phyloP scores from a whole-genome alignment of 2,113 vertebrate genomes.

The Octodon degus region DNA sequence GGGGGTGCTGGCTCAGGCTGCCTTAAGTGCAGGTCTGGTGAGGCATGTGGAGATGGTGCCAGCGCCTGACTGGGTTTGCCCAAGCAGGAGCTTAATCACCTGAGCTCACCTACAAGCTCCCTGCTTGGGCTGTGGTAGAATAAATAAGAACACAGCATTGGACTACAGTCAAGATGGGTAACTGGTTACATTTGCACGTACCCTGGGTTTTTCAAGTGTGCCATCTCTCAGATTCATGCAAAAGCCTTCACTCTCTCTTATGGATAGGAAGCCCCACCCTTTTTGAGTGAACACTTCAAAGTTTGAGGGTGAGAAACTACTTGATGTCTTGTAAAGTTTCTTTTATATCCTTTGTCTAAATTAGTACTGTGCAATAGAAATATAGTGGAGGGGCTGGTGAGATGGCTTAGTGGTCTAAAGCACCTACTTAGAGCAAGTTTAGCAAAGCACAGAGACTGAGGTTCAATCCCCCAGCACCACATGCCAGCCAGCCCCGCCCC shows the following conservation, averaged over 20 bases:
- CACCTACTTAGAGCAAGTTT: too few species aligned
- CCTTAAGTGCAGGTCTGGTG: too few species aligned
- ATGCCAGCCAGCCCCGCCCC: too few species aligned
- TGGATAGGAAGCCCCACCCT: neutral
- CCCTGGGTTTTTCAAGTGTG: neutral
- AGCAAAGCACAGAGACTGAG: too few species aligned
- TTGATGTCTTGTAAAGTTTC: neutral
- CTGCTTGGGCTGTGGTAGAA: neutral
- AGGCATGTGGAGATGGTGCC: too few species aligned
- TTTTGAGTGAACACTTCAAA: neutral
- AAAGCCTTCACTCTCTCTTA: neutral
- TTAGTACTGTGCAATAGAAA: neutral
- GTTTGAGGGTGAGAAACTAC: neutral
- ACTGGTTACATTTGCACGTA: neutral
- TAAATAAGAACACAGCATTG: neutral
- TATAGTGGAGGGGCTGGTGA: too few species aligned
- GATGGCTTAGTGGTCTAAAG: too few species aligned
- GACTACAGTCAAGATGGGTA: neutral
- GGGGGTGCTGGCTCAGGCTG: too few species aligned
- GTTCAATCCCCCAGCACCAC: too few species aligned
- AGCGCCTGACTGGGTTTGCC: too few species aligned
- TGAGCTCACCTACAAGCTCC: too few species aligned
- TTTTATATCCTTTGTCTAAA: constrained; percentile 30
- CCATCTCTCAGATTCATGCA: neutral
- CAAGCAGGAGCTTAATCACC: too few species aligned